Evolutionary conservation across 1,140 invertebrate species (phyloP).

Genomic region (Druon quercuslanigerum): DNA sequence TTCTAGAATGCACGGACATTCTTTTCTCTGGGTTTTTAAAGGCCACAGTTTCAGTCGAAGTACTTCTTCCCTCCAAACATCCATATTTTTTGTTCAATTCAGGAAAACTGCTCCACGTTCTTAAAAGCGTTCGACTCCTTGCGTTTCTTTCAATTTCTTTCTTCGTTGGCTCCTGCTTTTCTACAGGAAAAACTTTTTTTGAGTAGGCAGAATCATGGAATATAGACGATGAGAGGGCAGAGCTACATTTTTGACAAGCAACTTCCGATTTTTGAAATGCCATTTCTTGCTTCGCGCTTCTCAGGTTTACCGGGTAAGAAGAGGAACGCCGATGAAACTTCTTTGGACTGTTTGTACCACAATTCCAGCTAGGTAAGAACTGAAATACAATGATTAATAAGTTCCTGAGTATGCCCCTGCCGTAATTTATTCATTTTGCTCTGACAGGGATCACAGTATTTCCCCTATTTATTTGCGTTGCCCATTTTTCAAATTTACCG

Average conservation of each 20-base stretch:
- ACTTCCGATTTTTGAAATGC: neutral
- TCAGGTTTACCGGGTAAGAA: slow-evolving; percentile 64
- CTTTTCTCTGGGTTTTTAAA: neutral
- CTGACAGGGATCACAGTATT: too few relatives aligned
- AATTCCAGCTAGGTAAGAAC: slow-evolving; percentile 62
- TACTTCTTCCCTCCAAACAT: slow-evolving; percentile 8
- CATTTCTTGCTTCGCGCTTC: neutral
- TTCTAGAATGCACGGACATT: slow-evolving; percentile 22
- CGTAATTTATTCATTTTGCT: too few relatives aligned
- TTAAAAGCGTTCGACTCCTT: slow-evolving; percentile 45
- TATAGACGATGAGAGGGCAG: neutral
- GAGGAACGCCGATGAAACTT: slow-evolving; percentile 62
- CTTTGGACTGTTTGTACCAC: slow-evolving; percentile 58
- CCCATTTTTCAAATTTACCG: too few relatives aligned
- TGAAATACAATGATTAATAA: slow-evolving; percentile 44
- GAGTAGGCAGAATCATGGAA: neutral
- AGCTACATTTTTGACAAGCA: slow-evolving; percentile 6
- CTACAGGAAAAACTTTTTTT: neutral
- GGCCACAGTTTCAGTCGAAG: slow-evolving; percentile 6
- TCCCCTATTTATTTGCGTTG: too few relatives aligned
- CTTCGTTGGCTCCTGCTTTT: neutral
- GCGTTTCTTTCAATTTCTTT: slow-evolving; percentile 26
- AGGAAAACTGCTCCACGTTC: slow-evolving; percentile 64
- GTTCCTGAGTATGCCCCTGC: neutral
- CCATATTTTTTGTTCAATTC: slow-evolving; percentile 46